These are phyloP conservation scores for Sycobia sp. DNA, from an alignment of 1,140 invertebrate genomes.

Conservation along the genomic window DNA sequence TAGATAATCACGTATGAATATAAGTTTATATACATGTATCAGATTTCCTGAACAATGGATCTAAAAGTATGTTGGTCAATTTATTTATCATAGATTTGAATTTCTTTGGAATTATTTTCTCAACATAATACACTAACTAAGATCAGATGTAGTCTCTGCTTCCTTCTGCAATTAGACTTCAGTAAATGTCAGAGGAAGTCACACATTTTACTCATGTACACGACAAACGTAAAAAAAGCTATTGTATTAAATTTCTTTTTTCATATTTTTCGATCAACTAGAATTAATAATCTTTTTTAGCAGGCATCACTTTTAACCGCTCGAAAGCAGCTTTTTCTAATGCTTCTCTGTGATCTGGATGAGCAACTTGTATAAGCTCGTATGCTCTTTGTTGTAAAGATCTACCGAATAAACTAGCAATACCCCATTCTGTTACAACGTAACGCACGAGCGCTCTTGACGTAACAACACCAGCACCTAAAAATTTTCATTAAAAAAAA, in stretches of 20 bases:
- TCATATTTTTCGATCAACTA: too few relatives aligned
- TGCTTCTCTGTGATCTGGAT: conserved; percentile 85
- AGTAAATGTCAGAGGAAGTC: conserved; percentile 11
- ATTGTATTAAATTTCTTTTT: conserved; percentile 13
- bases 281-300: conserved; percentile 28
- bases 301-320: conserved; percentile 86
- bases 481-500: conserved; percentile 8
- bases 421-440: conserved; percentile 92
- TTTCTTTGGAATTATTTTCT: too few relatives aligned
- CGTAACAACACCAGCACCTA: conserved; percentile 93
- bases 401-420: conserved; percentile 92
- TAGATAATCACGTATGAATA: too few relatives aligned
- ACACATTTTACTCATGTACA: conserved; percentile 8
- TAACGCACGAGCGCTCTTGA: conserved; percentile 91
- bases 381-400: conserved; percentile 86
- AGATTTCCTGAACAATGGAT: too few relatives aligned
- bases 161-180: conserved; percentile 7
- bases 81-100: too few relatives aligned
- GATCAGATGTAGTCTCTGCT: too few relatives aligned
- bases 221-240: conserved; percentile 10
- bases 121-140: too few relatives aligned
- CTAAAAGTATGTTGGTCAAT: too few relatives aligned
- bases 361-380: conserved; percentile 88
- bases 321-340: conserved; percentile 91
- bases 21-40: too few relatives aligned